These are phyloP conservation scores for Tricholauxania praeusta DNA, from an alignment of 2,888 invertebrate species.

Conservation along the genomic window DNA sequence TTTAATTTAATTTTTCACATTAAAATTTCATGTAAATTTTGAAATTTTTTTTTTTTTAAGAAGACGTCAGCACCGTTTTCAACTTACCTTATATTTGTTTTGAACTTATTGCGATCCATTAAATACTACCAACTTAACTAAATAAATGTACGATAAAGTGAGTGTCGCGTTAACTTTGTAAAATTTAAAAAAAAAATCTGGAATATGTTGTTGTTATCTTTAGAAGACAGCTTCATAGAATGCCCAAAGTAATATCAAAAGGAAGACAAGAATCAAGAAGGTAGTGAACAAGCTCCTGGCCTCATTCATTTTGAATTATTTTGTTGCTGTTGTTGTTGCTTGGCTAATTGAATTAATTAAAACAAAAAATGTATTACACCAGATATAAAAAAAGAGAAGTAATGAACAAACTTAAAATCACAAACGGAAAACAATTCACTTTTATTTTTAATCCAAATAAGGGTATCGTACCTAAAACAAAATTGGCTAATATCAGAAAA, in stretches of 20 bases:
- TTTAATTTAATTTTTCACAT: slow-evolving; percentile 28
- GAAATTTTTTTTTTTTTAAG: no score
- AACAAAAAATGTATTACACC: slow-evolving; percentile 32
- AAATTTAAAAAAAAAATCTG: slow-evolving; percentile 27
- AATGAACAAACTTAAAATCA: background rate
- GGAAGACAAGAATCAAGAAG: slow-evolving; percentile 77
- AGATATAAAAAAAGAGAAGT: no score
- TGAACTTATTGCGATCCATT: slow-evolving; percentile 59
- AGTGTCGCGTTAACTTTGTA: slow-evolving; percentile 18
- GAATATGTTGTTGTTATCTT: slow-evolving; percentile 50
- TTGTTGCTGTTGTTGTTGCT: slow-evolving; percentile 47
- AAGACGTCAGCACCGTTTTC: slow-evolving; percentile 11
- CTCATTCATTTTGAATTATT: slow-evolving; percentile 69
- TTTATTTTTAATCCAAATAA: background rate
- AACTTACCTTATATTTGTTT: slow-evolving; percentile 54
- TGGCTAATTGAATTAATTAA: slow-evolving; percentile 41
- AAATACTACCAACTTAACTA: slow-evolving; percentile 60
- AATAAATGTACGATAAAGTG: slow-evolving; percentile 42
- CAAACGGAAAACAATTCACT: background rate
- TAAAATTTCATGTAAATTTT: no score
- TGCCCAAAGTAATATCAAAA: slow-evolving; percentile 77
- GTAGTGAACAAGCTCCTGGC: slow-evolving; percentile 78
- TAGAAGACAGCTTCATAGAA: slow-evolving; percentile 74
- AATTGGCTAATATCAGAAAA: slow-evolving; percentile 45
- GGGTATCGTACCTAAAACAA: slow-evolving; percentile 17